Base-by-base conservation (phyloP, 2,888 invertebrate species). In the Yponomeuta evonymella region DNA sequence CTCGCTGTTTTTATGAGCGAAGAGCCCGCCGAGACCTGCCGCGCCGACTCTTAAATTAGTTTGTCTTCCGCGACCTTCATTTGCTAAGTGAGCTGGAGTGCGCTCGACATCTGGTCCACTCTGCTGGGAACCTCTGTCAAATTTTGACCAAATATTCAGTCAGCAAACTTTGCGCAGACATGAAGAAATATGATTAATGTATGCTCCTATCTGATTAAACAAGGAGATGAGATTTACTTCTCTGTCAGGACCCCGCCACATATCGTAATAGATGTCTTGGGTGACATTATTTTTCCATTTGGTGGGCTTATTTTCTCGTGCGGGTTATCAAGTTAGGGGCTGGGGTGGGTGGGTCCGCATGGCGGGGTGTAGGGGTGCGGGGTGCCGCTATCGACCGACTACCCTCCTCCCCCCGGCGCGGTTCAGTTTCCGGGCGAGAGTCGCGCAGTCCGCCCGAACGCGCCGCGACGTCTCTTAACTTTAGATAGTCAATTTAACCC, bases 381-480 rank as follows among this genome's bases (percentile, higher is more conserved):
- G 88, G 51, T 4, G 86, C 84, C 85, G 89, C 90, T 94, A 93
- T 94, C 94, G 93, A 94, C 93, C 93, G 90, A 58, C 51, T 58
- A 84, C 88, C 83, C 80, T 89, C 92, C 93, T 89, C 93, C 93
- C 93, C 92, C 91, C 93, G 88, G 81, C 84, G 81, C 84, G 83
- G 84, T 78, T 90, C 89, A 91, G 91, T 91, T 90, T 90, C 91
- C 92, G 93, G 94, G 92, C 93, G 90, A 93, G 90, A 92, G 93
- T 93, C 92, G 93, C 93, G 94, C 93, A 93, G 90, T 89, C 87
- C 93, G 93, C 93, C 90, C 90, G 93, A 87, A 85, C 87, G 87
- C 85, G 90, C 82, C 86, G 89, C 83, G 90, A 87, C 88, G 89
- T 86, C 81, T 82, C 88, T 85, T 84, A 83, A 83, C 87, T 83